Evolutionary conservation across 1,140 invertebrate genomes (phyloP), one percentile per base, ranked within the genome.

Genomic region (Thaumetopoea pityocampa): DNA sequence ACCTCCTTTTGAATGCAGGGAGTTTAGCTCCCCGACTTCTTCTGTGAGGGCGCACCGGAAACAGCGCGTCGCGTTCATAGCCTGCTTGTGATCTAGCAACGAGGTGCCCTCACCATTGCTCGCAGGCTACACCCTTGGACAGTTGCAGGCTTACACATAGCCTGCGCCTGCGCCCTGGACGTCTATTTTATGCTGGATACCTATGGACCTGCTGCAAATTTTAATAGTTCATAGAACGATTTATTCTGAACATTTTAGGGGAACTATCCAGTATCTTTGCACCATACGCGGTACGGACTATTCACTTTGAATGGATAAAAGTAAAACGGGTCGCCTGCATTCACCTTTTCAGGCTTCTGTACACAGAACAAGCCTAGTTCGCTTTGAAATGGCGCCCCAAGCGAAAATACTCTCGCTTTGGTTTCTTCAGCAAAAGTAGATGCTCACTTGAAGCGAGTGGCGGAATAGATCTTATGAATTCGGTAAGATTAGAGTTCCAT

Each of bases 341-440:
- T 59, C 55, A 64, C 51, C 55, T 52, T 50, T 60, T 49, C 56
- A 49, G 36, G 38, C 30, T 26, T 32, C 41, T 50, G 37, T 54
- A 40, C 44, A 28, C 34, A 32, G 56, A 56, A 56, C 42, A 49
- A 56, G 45, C 45, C 29, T 29, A 10, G 40, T 24, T 56, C 35
- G 38, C 53, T 61, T 57, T 55, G 53, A 61, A 64, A 54, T 44
- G 33, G 42, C 34, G 44, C 55, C 33, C 9, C 29, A 32, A 57
- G 50, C 43, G 45, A 51, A 62, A 58, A 57, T 52, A 55, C 48
- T 44, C 26, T 34, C 19, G 46, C 43, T 51, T 48, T 45, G 34
- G 44, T 35, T 30, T 37, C 41, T 38, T 26, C 16, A 33, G 34
- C 49, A 20, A 9, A 51, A 57, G 47, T 51, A 38, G 46, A 42